Evolutionary conservation across 2,113 vertebrate species (phyloP), one percentile per base, ranked within the genome.

Genomic region (Dinomys branickii): DNA sequence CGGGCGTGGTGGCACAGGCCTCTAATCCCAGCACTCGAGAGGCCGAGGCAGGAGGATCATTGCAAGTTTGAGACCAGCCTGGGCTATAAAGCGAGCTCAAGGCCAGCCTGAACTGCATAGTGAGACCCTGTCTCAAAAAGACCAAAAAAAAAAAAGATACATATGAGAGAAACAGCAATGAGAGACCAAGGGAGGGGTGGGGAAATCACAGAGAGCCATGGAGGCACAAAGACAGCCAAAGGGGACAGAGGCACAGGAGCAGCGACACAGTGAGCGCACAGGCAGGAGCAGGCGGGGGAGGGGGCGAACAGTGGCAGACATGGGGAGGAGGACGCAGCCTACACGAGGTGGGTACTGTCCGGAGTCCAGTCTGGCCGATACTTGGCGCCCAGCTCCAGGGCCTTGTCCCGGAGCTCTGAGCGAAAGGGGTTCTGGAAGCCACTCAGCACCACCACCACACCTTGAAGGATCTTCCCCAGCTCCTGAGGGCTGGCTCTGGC

Each of bases 401-500:
- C 99, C 96, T 99, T 99, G 97, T 99, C 99, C 87, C 99, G 98
- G 67, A 99, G 98, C 84, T 99, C 99, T 0, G 98, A 99, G 94
- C 99, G 98, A 97, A 99, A 99, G 2, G 99, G 99, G 97, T 99
- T 99, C 98, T 99, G 99, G 97, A 99, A 99, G 77, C 99, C 99
- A 1, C 99, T 99, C 91, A 99, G 98, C 50, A 99, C 99, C 82
- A 99, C 99, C 97, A 99, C 99, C 13, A 99, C 99, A 0, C 99
- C 99, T 96, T 99, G 98, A 95, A 99, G 96, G 85, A 99, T 6
- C 98, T 91, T 97, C 35, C 97, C 96, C 54, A 97, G 96, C 47
- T 97, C 97, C 86, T 96, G 91, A 0, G 94, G 91, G 58, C 96
- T 81, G 1, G 84, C 28, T 10, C 77, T 95, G 47, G 94, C 33